phyloP scores from a whole-genome alignment of 2,888 invertebrate species.

The Helleia helle region DNA sequence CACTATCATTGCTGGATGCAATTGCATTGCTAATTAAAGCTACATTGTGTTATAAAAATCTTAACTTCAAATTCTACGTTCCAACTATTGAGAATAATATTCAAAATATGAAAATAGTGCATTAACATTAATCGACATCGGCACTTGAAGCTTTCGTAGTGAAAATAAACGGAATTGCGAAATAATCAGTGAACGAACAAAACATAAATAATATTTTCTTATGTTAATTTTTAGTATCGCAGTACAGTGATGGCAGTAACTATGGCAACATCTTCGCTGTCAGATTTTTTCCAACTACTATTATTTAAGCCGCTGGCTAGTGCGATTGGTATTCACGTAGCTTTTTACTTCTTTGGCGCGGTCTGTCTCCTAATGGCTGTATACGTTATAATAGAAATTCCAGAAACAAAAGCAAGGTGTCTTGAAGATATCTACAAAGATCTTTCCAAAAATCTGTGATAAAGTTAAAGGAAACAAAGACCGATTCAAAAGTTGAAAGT shows the following conservation, averaged over 20 bases:
- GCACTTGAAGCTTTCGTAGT: too few relatives aligned
- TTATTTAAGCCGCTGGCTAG: constrained; percentile 50
- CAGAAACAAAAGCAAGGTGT: constrained; percentile 42
- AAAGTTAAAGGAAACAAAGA: too few relatives aligned
- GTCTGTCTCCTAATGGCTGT: constrained; percentile 36
- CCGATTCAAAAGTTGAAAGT: too few relatives aligned
- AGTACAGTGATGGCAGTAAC: constrained; percentile 42
- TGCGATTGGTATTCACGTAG: constrained; percentile 37
- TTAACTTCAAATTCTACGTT: too few relatives aligned
- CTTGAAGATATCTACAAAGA: constrained; percentile 44
- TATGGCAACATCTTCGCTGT: constrained; percentile 39
- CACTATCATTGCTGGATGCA: too few relatives aligned
- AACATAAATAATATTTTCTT: neutral
- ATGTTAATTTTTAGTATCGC: constrained; percentile 43
- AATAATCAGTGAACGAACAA: too few relatives aligned
- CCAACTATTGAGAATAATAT: too few relatives aligned
- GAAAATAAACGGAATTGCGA: too few relatives aligned
- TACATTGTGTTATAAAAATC: too few relatives aligned
- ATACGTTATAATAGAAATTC: constrained; percentile 38
- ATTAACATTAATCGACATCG: too few relatives aligned
- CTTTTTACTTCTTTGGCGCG: constrained; percentile 44
- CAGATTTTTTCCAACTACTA: constrained; percentile 42
- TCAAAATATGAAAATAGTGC: too few relatives aligned
- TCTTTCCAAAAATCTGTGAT: constrained; percentile 18
- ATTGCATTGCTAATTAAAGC: too few relatives aligned